Percentiles rank a stretch among this genome's conserved stretches.
Evolutionary conservation across 2,797 vertebrate genomes (phyloP).

Genomic region (Tenualosa thibaudeaui): DNA sequence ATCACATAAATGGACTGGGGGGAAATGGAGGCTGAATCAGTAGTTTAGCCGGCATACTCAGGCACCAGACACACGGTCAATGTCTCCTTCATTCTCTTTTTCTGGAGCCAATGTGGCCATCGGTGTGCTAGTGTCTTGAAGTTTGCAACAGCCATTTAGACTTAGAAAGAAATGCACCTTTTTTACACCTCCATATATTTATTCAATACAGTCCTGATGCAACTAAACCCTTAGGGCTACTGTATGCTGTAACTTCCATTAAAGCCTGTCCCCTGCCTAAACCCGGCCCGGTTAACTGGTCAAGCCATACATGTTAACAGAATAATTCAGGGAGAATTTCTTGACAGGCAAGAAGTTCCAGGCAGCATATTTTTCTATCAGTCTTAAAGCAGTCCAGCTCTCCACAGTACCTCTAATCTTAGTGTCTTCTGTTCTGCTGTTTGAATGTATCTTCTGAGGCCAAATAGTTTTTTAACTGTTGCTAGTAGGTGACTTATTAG

Average conservation of each 20-base stretch:
- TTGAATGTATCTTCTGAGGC: slow-evolving; percentile 20
- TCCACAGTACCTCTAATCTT: not conserved
- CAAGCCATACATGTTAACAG: not conserved
- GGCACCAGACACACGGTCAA: not conserved
- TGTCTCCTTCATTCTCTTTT: not conserved
- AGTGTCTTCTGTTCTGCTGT: not conserved
- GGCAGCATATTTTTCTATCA: not conserved
- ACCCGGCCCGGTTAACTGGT: not conserved
- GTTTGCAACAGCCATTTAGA: not conserved
- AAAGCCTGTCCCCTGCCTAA: not conserved
- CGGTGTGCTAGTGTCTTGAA: not conserved
- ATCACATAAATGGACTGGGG: not conserved
- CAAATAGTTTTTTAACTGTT: slow-evolving; percentile 4
- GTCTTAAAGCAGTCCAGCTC: not conserved
- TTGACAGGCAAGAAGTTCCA: not conserved
- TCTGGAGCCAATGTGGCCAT: not conserved
- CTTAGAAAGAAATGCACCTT: not conserved
- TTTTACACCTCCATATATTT: not conserved
- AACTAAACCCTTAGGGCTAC: not conserved
- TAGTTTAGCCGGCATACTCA: not conserved
- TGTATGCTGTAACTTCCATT: not conserved
- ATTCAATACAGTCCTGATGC: not conserved
- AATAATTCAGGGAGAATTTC: not conserved
- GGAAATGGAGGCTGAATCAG: not conserved
- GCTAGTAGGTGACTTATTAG: not conserved